These are phyloP conservation scores for Troglohyphantes excavatus DNA, from an alignment of 2,888 invertebrate genomes.

Conservation along the genomic window DNA sequence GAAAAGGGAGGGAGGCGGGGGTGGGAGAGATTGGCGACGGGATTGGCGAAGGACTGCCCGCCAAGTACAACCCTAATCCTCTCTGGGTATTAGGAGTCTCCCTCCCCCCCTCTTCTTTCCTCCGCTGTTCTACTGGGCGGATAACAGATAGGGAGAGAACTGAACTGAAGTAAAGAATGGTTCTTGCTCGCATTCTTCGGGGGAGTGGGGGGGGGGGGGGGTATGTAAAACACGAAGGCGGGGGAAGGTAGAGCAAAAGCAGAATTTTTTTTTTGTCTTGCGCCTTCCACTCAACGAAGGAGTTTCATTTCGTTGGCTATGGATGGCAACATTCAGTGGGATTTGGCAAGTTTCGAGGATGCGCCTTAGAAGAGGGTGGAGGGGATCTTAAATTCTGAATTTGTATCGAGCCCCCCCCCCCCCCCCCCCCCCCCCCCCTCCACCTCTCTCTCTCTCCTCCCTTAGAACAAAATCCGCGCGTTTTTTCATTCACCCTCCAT, in stretches of 20 bases:
- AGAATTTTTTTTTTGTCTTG: constrained; percentile 48
- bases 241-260: constrained; percentile 65
- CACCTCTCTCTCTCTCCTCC: too few species aligned
- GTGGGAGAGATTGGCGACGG: constrained; percentile 30
- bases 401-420: too few species aligned
- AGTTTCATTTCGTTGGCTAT: not conserved
- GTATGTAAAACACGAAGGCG: constrained; percentile 63
- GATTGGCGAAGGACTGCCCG: constrained; percentile 16
- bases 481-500: too few species aligned
- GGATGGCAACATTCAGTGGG: not conserved
- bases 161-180: not conserved
- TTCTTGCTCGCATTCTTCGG: not conserved
- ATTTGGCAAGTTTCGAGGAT: not conserved
- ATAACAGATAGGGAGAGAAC: constrained; percentile 72
- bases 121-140: constrained; percentile 72
- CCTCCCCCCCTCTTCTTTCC: constrained; percentile 59
- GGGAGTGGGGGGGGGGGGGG: constrained; percentile 58
- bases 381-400: too few species aligned
- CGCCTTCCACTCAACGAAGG: constrained; percentile 16
- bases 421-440: too few species aligned
- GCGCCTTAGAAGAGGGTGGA: too few species aligned
- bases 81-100: constrained; percentile 24
- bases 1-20: too few species aligned
- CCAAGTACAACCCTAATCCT: constrained; percentile 56
- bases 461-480: too few species aligned